Base-by-base conservation (phyloP, 2,113 vertebrate species). In the Lampris incognitus region DNA sequence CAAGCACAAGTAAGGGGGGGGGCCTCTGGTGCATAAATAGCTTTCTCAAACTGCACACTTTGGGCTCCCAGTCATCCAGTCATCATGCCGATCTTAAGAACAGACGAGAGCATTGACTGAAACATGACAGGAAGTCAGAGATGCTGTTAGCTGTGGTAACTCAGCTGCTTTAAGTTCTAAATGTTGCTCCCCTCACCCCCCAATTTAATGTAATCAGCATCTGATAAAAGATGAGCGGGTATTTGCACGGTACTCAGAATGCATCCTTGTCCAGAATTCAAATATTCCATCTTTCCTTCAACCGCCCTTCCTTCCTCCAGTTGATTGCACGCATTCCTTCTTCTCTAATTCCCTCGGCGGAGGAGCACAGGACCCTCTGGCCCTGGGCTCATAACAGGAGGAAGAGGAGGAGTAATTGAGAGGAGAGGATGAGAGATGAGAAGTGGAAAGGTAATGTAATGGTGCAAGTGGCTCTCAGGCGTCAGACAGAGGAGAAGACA, bases 341-440 rank as follows among this genome's bases (percentile, higher is more conserved):
- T 76, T 82, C 24, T 74, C 71, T 83, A 87, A 91, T 89, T 84
- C 84, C 73, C 77, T 84, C 67, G 56, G 84, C 76, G 81, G 82
- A 84, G 86, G 87, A 81, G 82, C 74, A 74, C 62, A 60, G 55
- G 87, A 81, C 55, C 69, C 58, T 50, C 64, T 62, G 86, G 80
- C 89, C 82, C 39, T 2, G 69, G 85, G 73, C 37, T 4, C 39
- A 62, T 68, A 85, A 69, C 76, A 75, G 61, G 84, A 64, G 39
- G 54, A 81, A 85, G 67, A 78, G 72, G 54, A 81, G 86, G 67
- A 78, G 72, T 81, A 80, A 88, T 89, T 86, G 77, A 82, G 67
- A 81, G 57, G 61, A 79, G 70, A 77, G 58, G 61, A 56, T 66
- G 61, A 1, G 50, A 78, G 72, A 85, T 62, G 77, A 85, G 5